These are phyloP conservation scores for Myopa testacea DNA, from an alignment of 2,888 invertebrate species.

Conservation along the genomic window DNA sequence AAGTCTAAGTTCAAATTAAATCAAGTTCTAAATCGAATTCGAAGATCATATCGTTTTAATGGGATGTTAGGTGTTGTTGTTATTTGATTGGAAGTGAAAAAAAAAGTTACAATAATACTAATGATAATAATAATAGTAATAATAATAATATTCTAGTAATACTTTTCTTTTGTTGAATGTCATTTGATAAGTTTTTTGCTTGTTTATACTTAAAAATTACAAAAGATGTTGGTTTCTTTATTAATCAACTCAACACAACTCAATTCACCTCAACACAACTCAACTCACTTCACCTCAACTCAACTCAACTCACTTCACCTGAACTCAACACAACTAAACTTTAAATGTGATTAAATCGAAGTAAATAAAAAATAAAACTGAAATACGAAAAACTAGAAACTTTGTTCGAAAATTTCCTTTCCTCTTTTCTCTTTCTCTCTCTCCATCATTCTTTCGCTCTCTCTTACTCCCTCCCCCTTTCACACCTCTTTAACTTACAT, in stretches of 20 bases:
- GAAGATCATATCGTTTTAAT: background rate
- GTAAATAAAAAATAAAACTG: background rate
- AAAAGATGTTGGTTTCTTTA: background rate
- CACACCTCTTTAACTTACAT: too few relatives aligned
- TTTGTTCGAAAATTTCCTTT: too few relatives aligned
- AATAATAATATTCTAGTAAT: slow-evolving; percentile 35
- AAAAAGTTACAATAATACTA: background rate
- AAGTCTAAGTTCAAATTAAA: background rate
- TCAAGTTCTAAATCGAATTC: too few relatives aligned
- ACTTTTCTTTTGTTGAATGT: slow-evolving; percentile 40
- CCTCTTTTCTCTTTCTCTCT: too few relatives aligned
- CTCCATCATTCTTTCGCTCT: too few relatives aligned
- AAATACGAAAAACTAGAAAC: background rate
- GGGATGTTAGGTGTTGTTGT: background rate
- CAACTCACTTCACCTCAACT: background rate
- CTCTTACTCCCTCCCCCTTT: too few relatives aligned
- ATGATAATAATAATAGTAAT: slow-evolving; percentile 10
- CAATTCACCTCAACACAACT: background rate
- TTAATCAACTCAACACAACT: background rate
- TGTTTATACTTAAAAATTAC: background rate
- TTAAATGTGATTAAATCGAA: background rate
- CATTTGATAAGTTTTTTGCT: slow-evolving; percentile 20
- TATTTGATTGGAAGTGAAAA: background rate
- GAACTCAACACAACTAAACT: background rate
- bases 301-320: background rate